These are phyloP conservation scores for Macquaria australasica DNA, from an alignment of 2,113 vertebrate species.

Conservation along the genomic window DNA sequence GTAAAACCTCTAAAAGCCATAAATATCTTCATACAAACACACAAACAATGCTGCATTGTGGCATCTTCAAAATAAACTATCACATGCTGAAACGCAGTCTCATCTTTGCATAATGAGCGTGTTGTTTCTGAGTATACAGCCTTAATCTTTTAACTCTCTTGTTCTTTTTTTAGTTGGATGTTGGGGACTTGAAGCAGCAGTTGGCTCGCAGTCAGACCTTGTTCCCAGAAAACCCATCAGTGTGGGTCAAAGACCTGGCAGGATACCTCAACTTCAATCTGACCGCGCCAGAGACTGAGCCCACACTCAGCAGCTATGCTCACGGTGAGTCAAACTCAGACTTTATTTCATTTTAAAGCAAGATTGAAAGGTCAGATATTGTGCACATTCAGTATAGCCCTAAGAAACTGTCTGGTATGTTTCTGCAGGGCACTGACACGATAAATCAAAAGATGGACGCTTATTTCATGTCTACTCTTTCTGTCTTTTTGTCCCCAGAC, in stretches of 20 bases:
- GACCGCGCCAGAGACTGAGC: conserved; percentile 87
- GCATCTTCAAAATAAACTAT: background rate
- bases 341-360: background rate
- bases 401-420: background rate
- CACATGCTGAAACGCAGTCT: conserved; percentile 55
- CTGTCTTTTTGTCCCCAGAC: conserved; percentile 81
- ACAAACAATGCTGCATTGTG: conserved; percentile 27
- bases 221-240: conserved; percentile 92
- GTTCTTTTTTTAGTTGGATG: conserved; percentile 82
- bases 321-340: conserved; percentile 85
- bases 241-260: conserved; percentile 98
- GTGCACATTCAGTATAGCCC: background rate
- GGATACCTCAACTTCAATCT: conserved; percentile 96
- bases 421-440: background rate
- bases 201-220: conserved; percentile 90
- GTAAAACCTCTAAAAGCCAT: background rate
- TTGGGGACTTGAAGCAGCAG: conserved; percentile 91
- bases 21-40: background rate
- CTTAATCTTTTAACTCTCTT: conserved; percentile 8
- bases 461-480: background rate
- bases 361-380: background rate
- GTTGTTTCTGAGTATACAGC: conserved; percentile 32
- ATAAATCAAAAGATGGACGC: too few relatives aligned
- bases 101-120: conserved; percentile 25
- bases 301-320: conserved; percentile 90